Evolutionary conservation across 1,140 invertebrate genomes (phyloP).

Genomic region (Marisa cornuarietis): DNA sequence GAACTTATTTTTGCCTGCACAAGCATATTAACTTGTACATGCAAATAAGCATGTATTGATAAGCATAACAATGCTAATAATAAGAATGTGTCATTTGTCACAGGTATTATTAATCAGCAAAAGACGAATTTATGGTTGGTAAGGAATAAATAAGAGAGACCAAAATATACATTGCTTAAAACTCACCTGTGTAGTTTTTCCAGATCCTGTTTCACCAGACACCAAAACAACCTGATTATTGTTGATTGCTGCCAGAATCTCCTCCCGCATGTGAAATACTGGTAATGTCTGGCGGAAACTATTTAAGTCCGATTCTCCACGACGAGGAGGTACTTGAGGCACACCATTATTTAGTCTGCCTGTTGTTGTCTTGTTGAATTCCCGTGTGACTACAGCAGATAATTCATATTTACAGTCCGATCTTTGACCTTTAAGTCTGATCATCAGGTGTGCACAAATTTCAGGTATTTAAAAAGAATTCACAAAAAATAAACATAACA

Average conservation of each 20-base stretch:
- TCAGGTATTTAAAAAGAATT: neutral
- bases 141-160: no score
- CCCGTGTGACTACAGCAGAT: slow-evolving; percentile 44
- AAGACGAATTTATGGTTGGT: no score
- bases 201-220: slow-evolving; percentile 65
- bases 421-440: neutral
- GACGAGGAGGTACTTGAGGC: slow-evolving; percentile 72
- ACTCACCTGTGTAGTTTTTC: slow-evolving; percentile 70
- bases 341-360: slow-evolving; percentile 73
- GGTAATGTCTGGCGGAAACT: slow-evolving; percentile 72
- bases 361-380: slow-evolving; percentile 65
- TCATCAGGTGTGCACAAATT: neutral
- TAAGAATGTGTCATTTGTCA: no score
- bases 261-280: slow-evolving; percentile 68
- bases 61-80: no score
- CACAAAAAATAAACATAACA: neutral
- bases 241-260: slow-evolving; percentile 55
- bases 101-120: no score
- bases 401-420: neutral
- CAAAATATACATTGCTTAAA: no score
- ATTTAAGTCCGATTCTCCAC: slow-evolving; percentile 66
- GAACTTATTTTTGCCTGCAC: no score
- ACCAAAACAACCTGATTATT: slow-evolving; percentile 57
- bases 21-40: no score
- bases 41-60: no score